Conservation (phyloP, 2,113 vertebrate genomes). For the Rana temporaria region DNA sequence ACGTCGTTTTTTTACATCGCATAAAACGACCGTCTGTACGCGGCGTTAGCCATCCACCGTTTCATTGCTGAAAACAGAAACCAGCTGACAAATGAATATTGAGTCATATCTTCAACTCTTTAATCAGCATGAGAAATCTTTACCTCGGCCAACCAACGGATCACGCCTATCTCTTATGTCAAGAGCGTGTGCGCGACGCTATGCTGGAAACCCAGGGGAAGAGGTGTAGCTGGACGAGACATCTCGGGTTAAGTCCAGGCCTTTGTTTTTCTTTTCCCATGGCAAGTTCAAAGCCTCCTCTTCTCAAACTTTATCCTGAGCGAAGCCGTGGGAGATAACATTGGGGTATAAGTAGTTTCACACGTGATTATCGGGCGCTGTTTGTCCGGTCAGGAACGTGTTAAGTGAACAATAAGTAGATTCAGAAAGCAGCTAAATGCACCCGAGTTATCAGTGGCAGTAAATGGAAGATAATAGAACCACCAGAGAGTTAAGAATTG, state of each 20-base stretch:
- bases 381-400: conserved; percentile 71
- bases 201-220: neutral
- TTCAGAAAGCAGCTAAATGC: conserved; percentile 77
- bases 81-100: neutral
- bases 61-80: neutral
- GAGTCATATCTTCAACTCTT: neutral
- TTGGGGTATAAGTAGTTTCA: conserved; percentile 70
- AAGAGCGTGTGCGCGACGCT: conserved; percentile 26
- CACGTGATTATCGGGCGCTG: conserved; percentile 62
- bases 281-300: conserved; percentile 66
- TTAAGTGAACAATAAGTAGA: conserved; percentile 81
- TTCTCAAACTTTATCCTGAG: conserved; percentile 66
- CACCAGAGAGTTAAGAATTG: conserved; percentile 84
- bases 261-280: conserved; percentile 62
- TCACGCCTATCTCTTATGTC: conserved; percentile 41
- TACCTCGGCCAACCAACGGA: conserved; percentile 3
- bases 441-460: conserved; percentile 85
- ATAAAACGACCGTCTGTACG: too few species aligned
- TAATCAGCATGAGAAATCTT: conserved; percentile 55
- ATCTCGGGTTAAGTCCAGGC: conserved; percentile 64
- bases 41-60: neutral
- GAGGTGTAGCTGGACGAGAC: conserved; percentile 68
- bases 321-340: conserved; percentile 70
- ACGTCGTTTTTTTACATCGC: too few species aligned
- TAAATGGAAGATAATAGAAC: conserved; percentile 90